Conservation (phyloP, 2,888 invertebrate genomes). For the Luperina nickerlii region DNA sequence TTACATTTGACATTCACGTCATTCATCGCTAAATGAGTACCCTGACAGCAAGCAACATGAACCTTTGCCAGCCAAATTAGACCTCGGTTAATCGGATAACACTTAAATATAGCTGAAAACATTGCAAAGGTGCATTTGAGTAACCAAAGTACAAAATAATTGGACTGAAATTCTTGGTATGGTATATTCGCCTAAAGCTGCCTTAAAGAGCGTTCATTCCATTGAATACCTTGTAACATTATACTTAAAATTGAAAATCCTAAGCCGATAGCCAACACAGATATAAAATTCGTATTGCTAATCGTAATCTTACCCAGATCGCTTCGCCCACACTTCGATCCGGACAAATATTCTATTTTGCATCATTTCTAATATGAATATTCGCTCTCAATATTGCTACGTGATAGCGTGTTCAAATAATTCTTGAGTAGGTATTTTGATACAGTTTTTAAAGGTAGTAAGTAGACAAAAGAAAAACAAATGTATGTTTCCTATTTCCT, state of each 20-base stretch:
- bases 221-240: constrained; percentile 12
- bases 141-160: constrained; percentile 52
- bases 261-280: neutral
- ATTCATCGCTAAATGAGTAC: constrained; percentile 58
- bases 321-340: constrained; percentile 43
- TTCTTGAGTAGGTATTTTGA: constrained; percentile 26
- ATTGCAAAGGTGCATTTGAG: constrained; percentile 60
- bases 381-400: constrained; percentile 28
- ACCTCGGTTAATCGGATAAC: constrained; percentile 57
- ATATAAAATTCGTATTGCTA: constrained; percentile 52
- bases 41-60: constrained; percentile 64
- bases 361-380: constrained; percentile 40
- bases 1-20: constrained; percentile 63
- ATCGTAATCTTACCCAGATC: constrained; percentile 53
- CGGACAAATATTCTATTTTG: constrained; percentile 51
- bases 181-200: constrained; percentile 29
- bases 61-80: constrained; percentile 62
- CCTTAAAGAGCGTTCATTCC: neutral
- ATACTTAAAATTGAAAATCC: constrained; percentile 31
- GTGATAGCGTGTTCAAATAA: constrained; percentile 39
- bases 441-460: constrained; percentile 18
- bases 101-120: constrained; percentile 47
- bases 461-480: constrained; percentile 24
- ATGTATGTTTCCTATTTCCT: constrained; percentile 24
- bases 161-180: constrained; percentile 37